Evolutionary conservation across 2,888 invertebrate species (phyloP).

Genomic region (Monoplex corrugatus): DNA sequence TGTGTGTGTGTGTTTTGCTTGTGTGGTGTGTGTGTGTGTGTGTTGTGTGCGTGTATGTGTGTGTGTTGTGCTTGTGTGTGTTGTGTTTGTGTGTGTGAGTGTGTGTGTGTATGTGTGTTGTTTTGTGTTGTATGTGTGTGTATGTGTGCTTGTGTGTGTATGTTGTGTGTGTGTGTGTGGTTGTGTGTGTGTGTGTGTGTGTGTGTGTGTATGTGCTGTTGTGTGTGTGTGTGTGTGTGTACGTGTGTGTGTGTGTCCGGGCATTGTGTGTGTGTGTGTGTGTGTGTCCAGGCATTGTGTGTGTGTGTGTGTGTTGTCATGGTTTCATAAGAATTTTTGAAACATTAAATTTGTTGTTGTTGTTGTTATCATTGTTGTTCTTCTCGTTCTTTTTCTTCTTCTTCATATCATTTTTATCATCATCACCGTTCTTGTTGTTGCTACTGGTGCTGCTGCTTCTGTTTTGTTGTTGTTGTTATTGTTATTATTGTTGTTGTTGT

Average conservation of each 20-base stretch:
- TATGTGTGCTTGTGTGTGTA: neutral
- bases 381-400: slow-evolving; percentile 15
- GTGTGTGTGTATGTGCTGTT: neutral
- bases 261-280: slow-evolving; percentile 9
- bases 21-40: neutral
- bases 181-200: neutral
- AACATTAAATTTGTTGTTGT: neutral
- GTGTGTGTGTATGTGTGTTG: neutral
- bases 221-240: neutral
- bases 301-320: neutral
- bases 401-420: too few species aligned
- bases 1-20: neutral
- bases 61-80: neutral
- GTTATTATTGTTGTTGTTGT: slow-evolving; percentile 46
- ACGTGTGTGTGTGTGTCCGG: slow-evolving; percentile 4
- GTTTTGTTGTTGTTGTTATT: too few species aligned
- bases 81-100: neutral
- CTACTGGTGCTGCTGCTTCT: too few species aligned
- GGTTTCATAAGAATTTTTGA: neutral
- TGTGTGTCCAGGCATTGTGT: slow-evolving; percentile 15
- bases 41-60: neutral
- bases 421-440: too few species aligned
- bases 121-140: neutral
- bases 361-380: neutral
- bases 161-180: neutral